These are phyloP conservation scores for Catharus minimus DNA, from an alignment of 2,113 vertebrate genomes.

Conservation along the genomic window DNA sequence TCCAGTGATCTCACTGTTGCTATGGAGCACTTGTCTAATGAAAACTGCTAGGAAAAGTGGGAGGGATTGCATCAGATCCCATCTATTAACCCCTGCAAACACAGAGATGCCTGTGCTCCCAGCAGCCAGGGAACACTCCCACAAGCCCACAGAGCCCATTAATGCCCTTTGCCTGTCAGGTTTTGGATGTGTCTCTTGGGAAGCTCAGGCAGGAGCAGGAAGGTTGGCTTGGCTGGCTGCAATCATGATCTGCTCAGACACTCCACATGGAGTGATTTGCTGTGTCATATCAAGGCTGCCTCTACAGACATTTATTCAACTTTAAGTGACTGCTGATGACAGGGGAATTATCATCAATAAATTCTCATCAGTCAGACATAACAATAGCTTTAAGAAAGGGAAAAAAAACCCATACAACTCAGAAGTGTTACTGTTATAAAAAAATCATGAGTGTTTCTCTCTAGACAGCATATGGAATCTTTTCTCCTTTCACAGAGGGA, in stretches of 20 bases:
- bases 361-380: background rate
- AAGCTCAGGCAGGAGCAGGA: background rate
- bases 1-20: constrained; percentile 85
- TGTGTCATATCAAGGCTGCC: constrained; percentile 45
- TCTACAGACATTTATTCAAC: background rate
- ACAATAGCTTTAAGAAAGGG: background rate
- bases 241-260: background rate
- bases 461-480: background rate
- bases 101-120: constrained; percentile 16
- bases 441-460: background rate
- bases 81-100: constrained; percentile 74
- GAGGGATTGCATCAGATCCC: constrained; percentile 80
- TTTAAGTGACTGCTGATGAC: constrained; percentile 3
- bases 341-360: constrained; percentile 20
- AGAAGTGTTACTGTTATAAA: background rate
- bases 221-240: background rate
- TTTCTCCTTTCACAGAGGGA: background rate
- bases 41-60: constrained; percentile 74
- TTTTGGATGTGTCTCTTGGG: background rate
- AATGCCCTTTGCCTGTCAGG: background rate
- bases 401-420: background rate
- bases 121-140: constrained; percentile 11
- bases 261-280: background rate
- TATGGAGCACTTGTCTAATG: constrained; percentile 80
- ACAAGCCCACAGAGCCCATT: background rate